These are phyloP conservation scores for Caenorhabditis japonica DNA, from an alignment of 2,888 invertebrate species.

Conservation along the genomic window DNA sequence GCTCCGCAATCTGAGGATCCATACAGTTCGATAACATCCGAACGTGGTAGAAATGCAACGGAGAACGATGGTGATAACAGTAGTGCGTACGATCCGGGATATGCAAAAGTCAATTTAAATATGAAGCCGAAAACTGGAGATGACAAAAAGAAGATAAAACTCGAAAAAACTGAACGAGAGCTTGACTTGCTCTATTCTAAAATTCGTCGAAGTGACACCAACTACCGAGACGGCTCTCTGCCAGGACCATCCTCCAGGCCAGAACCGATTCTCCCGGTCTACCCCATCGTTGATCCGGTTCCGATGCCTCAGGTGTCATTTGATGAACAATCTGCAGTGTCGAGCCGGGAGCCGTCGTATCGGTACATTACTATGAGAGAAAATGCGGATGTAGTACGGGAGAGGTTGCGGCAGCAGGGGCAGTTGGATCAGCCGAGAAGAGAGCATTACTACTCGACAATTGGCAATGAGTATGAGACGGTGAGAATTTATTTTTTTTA, in stretches of 20 bases:
- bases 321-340: constrained; percentile 51
- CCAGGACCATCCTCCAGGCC: constrained; percentile 44
- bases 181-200: constrained; percentile 70
- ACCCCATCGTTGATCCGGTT: constrained; percentile 11
- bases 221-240: constrained; percentile 20
- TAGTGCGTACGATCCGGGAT: constrained; percentile 70
- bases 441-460: constrained; percentile 75
- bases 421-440: constrained; percentile 61
- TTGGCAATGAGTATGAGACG: constrained; percentile 73
- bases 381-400: constrained; percentile 69
- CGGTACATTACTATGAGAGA: constrained; percentile 75
- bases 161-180: constrained; percentile 58
- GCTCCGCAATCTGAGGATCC: constrained; percentile 72
- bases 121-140: constrained; percentile 9
- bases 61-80: constrained; percentile 61
- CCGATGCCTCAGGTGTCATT: constrained; percentile 5
- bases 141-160: constrained; percentile 39
- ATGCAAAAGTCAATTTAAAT: constrained; percentile 66
- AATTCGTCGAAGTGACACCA: constrained; percentile 40
- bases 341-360: constrained; percentile 73
- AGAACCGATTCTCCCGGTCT: constrained; percentile 42
- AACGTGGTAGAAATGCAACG: constrained; percentile 40
- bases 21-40: constrained; percentile 74
- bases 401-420: constrained; percentile 67
- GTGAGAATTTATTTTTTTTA: constrained; percentile 33